phyloP scores from a whole-genome alignment of 2,888 invertebrate species.

The Pardosa pseudoannulata region DNA sequence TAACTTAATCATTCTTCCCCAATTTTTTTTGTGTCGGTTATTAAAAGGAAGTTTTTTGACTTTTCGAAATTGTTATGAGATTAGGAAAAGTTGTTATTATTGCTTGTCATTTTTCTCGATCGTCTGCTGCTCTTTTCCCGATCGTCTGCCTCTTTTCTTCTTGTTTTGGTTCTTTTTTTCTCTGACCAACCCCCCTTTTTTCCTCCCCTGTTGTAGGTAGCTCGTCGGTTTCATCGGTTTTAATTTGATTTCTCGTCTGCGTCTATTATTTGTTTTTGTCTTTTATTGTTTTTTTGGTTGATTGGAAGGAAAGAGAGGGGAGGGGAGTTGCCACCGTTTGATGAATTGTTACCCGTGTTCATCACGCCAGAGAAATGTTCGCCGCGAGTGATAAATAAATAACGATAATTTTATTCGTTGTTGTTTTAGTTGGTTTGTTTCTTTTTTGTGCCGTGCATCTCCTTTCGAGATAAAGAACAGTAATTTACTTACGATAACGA shows the following conservation, averaged over 20 bases:
- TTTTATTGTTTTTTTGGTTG: too few species aligned
- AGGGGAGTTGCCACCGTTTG: too few species aligned
- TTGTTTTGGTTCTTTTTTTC: too few species aligned
- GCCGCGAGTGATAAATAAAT: background rate
- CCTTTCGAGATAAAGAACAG: too few species aligned
- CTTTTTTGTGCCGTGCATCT: too few species aligned
- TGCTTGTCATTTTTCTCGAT: slow-evolving; percentile 22
- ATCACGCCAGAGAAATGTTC: too few species aligned
- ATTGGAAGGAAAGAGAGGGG: background rate
- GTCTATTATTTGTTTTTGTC: background rate
- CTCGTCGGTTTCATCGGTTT: slow-evolving; percentile 1
- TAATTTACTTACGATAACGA: too few species aligned
- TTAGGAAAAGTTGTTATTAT: slow-evolving; percentile 54
- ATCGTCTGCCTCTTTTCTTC: background rate
- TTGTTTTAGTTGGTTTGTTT: too few species aligned
- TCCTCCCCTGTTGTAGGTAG: background rate
- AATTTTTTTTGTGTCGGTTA: background rate
- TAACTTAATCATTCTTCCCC: slow-evolving; percentile 67
- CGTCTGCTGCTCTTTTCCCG: too few species aligned
- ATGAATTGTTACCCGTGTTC: background rate
- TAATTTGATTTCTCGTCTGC: background rate
- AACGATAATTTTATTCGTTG: too few species aligned
- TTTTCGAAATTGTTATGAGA: slow-evolving; percentile 54
- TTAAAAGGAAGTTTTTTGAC: slow-evolving; percentile 23
- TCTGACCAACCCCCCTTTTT: too few species aligned